phyloP scores from a whole-genome alignment of 2,113 vertebrate genomes.

The Rhabdornis inornatus region DNA sequence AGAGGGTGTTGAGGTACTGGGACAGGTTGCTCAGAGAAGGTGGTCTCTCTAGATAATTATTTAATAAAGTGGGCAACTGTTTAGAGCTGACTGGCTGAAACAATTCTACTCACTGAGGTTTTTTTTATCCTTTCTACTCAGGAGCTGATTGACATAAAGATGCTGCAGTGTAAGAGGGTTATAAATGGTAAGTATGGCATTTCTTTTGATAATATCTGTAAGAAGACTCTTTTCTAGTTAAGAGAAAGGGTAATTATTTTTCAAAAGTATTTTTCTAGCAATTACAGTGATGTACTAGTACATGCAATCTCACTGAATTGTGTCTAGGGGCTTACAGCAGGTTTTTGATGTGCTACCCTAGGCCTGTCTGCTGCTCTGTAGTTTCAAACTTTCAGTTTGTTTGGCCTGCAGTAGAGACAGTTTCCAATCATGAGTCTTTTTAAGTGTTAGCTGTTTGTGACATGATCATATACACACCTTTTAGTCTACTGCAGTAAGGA shows the following conservation, averaged over 20 bases:
- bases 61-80: neutral
- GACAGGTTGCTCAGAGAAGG: neutral
- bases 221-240: neutral
- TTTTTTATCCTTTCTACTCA: constrained; percentile 55
- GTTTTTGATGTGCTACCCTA: neutral
- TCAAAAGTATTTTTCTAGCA: neutral
- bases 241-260: neutral
- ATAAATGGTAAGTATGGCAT: constrained; percentile 81
- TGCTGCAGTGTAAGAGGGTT: constrained; percentile 89
- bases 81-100: neutral
- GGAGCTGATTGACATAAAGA: constrained; percentile 97
- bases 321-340: neutral
- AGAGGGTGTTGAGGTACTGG: neutral
- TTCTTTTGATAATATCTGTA: neutral
- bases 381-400: neutral
- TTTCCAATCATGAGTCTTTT: neutral
- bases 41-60: neutral
- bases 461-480: neutral
- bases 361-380: neutral
- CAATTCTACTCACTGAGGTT: neutral
- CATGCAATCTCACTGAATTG: neutral
- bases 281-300: neutral
- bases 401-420: neutral
- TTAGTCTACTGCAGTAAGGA: neutral
- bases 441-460: neutral